Base-by-base conservation (phyloP, 1,140 invertebrate species). In the Kradibia gibbosae region DNA sequence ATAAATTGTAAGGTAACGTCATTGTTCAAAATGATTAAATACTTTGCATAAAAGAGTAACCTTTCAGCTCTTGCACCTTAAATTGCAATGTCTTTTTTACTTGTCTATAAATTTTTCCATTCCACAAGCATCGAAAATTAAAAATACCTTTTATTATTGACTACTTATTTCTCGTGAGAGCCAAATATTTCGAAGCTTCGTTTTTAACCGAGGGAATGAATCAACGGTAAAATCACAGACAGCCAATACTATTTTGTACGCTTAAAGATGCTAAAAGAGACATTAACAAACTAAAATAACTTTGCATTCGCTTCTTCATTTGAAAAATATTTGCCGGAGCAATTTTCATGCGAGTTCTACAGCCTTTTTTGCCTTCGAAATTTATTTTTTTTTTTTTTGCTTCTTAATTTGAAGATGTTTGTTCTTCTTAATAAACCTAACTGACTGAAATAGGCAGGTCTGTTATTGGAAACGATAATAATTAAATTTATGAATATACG, bases 11-110 rank as follows among this genome's bases (percentile, higher is more conserved):
- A 36, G n/a, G 3, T 36, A 67, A 39, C 5, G 20, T 36, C 34
- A 67, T 67, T 67, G 62, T 67, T 67, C 36, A 15, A 34, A 62
- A 62, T 62, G 5, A 36, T 62, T 34, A 62, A 62, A 62, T 62
- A n/a, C 31, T 62, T 28, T 31, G 25, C 31, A 34, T 62, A 17
- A 17, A 62, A 60, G 15, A 13, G 15, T 31, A 60, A 60, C 57
- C 31, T 57, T 60, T 31, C 57, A 31, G n/a, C 11, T 60, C 10
- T 31, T 31, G 3, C 22, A 57, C n/a, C 53, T 57, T 57, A 25
- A 25, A 25, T 57, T 57, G 28, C 3, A 60, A 60, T 60, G 28
- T 60, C 57, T 60, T 60, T 31, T 60, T 60, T 60, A 48, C 45
- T 48, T 17, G 45, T 48, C 45, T 48, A 48, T 48, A 48, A 48